Evolutionary conservation across 2,113 vertebrate genomes (phyloP), one percentile per base, ranked within the genome.

Genomic region (Coregonus clupeaformis): DNA sequence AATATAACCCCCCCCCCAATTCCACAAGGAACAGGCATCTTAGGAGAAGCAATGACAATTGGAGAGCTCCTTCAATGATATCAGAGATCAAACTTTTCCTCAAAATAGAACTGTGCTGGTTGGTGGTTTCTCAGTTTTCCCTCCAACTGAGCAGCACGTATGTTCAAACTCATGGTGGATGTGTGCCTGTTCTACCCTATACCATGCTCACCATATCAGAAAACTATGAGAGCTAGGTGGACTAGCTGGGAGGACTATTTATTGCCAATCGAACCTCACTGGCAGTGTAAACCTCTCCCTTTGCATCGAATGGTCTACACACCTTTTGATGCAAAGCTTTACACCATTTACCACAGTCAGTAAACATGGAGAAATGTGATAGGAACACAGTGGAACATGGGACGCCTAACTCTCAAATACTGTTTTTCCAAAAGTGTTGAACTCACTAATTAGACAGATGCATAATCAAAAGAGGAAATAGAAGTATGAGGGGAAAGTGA

Each of bases 41-140:
- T 72, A 82, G 65, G n/a, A 71, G 75, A 82, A 77, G 45, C 79
- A 85, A 83, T 77, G 73, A 59, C 62, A 75, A 63, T 60, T 27
- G 59, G 1, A 75, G 71, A 68, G 73, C 63, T 79, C 0, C 47
- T 67, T 73, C 81, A 71, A 69, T 27, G 59, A 71, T 69, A 79
- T 71, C 80, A 65, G 57, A 81, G 78, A 82, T 85, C 78, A 84
- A 82, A 77, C 71, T 65, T 62, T 77, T 80, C 63, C 60, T 79
- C 27, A 42, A 71, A 80, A 78, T 69, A 72, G 68, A 81, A 80
- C 49, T 32, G 47, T 27, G 47, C 45, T 12, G 0, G 32, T 4
- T 52, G 12, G 29, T 67, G 65, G 42, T 67, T 49, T 78, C 67
- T 75, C 4, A 30, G 18, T 6, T 59, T 75, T 57, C 70, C 73